Evolutionary conservation across 2,888 invertebrate species (phyloP).

Genomic region (Platycnemis pennipes): DNA sequence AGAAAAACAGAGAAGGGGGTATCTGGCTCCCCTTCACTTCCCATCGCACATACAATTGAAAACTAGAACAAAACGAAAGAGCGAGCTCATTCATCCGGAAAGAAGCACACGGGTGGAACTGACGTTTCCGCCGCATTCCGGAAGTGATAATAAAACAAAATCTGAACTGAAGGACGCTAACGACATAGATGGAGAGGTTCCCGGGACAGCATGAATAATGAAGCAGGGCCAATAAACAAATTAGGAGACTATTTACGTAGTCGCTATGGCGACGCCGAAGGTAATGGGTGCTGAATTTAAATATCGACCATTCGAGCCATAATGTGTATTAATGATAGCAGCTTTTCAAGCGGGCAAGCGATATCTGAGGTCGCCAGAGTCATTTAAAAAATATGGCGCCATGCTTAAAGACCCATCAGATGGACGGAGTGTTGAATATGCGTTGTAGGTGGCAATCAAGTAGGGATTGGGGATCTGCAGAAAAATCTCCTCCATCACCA

Average conservation of each 20-base stretch:
- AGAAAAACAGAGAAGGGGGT: not conserved
- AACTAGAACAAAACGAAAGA: not conserved
- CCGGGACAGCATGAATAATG: not conserved
- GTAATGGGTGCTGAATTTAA: not conserved
- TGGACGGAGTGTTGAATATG: too few species aligned
- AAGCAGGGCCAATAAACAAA: not conserved
- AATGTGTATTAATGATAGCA: too few species aligned
- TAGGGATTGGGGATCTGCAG: too few species aligned
- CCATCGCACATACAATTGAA: not conserved
- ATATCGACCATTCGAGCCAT: too few species aligned
- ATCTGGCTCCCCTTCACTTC: not conserved
- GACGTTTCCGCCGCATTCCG: not conserved
- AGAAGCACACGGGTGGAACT: not conserved
- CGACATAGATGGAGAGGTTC: not conserved
- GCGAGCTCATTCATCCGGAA: not conserved
- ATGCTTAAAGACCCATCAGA: too few species aligned
- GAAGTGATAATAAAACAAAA: not conserved
- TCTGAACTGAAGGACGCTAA: not conserved
- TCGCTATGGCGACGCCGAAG: not conserved
- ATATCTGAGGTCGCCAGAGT: too few species aligned
- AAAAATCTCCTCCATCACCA: too few species aligned
- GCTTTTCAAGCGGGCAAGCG: too few species aligned
- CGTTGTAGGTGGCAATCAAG: too few species aligned
- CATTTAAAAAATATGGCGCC: too few species aligned
- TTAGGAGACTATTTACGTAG: not conserved